Evolutionary conservation across 2,888 invertebrate genomes (phyloP), one percentile per base, ranked within the genome.

Genomic region (Nemoura dubitans): DNA sequence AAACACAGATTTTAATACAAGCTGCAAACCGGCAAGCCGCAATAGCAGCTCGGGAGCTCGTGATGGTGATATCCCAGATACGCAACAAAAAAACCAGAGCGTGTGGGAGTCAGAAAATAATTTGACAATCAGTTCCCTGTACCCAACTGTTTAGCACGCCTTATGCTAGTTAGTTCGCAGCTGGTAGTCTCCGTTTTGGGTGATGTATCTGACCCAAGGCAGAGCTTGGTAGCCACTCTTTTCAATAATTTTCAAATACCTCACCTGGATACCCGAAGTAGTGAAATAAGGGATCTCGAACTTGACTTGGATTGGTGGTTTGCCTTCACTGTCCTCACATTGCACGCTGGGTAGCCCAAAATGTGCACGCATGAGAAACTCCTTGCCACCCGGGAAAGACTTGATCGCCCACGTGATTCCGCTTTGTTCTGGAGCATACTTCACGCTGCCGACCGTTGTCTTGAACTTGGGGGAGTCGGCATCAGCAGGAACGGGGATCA

Each of bases 241-340:
- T 91, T 99, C 99, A 90, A 99, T 99, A 90, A 99, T 99, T 92
- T 99, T 99, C 91, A 99, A 93, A 91, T 99, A 98, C 86, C 98
- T 94, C 5, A 97, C 96, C 94, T 99, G 99, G 90, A 99, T 99
- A 59, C 99, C 99, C 30, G 98, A 98, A 43, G 99, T 99, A 0
- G 99, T 99, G 90, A 99, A 99, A 91, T 99, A 99, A 0, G 99
- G 99, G 90, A 99, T 99, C 93, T 99, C 99, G 93, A 99, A 99
- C 92, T 98, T 98, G 1, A 99, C 98, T 92, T 98, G 98, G 89
- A 99, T 99, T 0, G 99, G 99, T 81, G 99, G 99, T 91, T 97
- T 97, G 0, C 98, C 99, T 92, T 99, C 99, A 0, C 95, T 93
- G 89, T 99, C 98, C 91, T 99, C 99, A 90, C 97, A 96, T 90